Evolutionary conservation across 2,888 invertebrate genomes (phyloP), one percentile per base, ranked within the genome.

Genomic region (Pharmacophagus antenor): DNA sequence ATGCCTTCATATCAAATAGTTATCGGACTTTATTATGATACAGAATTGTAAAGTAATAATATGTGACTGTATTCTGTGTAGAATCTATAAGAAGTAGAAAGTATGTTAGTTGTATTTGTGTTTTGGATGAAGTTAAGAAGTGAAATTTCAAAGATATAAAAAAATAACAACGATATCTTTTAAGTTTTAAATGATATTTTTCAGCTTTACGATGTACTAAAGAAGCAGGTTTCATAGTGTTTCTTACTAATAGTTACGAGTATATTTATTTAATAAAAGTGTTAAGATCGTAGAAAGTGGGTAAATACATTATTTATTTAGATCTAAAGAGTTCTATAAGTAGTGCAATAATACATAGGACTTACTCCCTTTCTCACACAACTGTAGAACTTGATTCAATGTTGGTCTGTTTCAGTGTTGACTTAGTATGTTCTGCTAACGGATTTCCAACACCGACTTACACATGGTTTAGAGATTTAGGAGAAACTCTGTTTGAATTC

Each of bases 371-470:
- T 10, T 51, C 10, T 8, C 37, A 10, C 15, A 18, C 22, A 22
- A 20, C n/a, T 50, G 20, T 25, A 25, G 17, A 42, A 23, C 6
- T 54, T 56, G 42, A 18, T 37, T n/a, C 2, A 20, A 18, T 18
- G 15, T 2, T 46, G 37, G 48, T 54, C 54, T 17, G 42, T 82
- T 84, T 49, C 67, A 88, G 88, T 57, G 76, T 84, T 17, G 71
- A 81, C 12, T 67, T 88, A 41, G 64, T 68, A 18, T 89, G 88
- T 65, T 68, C 70, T 18, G 83, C 86, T 5, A 65, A 65, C 4
- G 86, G 74, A 0, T 80, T 72, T 62, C 88, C 88, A 0, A 56
- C 65, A 8, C 81, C 88, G 0, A 73, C 76, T 4, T 88, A 82
- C 62, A 76, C 77, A 63, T 85, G 84, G 81, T 84, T 80, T 62